Evolutionary conservation across 2,888 invertebrate species (phyloP).

Genomic region (Epistrophe grossulariae): DNA sequence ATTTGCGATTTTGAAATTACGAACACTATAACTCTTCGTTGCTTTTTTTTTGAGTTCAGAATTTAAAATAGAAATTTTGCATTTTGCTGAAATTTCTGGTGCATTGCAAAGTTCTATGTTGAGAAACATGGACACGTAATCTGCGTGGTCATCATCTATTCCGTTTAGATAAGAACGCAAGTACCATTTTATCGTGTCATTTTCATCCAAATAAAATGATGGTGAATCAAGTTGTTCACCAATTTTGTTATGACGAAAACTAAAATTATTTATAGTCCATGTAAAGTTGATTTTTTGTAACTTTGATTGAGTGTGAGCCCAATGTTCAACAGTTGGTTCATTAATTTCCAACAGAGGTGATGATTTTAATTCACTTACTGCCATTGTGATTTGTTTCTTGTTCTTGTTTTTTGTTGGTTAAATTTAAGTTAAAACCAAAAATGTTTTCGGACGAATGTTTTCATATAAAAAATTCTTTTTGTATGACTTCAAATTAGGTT

Average conservation of each 20-base stretch:
- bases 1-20: slow-evolving; percentile 84
- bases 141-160: neutral
- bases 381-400: no score
- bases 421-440: no score
- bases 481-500: no score
- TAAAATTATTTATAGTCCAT: neutral
- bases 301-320: neutral
- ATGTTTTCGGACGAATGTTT: no score
- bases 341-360: no score
- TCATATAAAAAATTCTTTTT: no score
- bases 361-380: no score
- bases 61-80: no score
- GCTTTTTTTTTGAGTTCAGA: no score
- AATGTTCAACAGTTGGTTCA: neutral
- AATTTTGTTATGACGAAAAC: neutral
- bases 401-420: no score
- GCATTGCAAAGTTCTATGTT: no score
- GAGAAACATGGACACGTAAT: neutral
- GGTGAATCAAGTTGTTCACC: neutral
- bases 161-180: neutral
- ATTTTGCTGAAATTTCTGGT: neutral
- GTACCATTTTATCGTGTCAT: neutral
- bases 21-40: no score
- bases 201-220: neutral
- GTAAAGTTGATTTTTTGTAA: neutral